phyloP scores from a whole-genome alignment of 2,888 invertebrate species.

The Stictocephala bisonia region DNA sequence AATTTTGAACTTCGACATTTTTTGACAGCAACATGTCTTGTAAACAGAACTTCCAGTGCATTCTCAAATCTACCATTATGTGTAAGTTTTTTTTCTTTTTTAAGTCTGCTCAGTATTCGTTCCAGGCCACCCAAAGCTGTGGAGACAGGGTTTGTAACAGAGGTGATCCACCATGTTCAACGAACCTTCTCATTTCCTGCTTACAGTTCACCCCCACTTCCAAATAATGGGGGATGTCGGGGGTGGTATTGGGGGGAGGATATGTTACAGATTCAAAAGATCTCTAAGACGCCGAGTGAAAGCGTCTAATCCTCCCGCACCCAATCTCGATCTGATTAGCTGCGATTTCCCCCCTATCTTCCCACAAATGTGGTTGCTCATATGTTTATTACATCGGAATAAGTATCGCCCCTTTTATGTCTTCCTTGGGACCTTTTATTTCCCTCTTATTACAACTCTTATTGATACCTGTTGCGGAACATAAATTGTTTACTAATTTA shows the following conservation, averaged over 20 bases:
- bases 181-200: not conserved
- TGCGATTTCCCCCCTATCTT: conserved; percentile 11
- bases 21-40: too few relatives aligned
- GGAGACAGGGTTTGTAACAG: not conserved
- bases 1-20: too few relatives aligned
- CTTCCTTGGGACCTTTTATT: conserved; percentile 17
- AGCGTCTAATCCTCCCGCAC: conserved; percentile 25
- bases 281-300: conserved; percentile 30
- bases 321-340: conserved; percentile 36
- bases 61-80: too few relatives aligned
- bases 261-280: conserved; percentile 29
- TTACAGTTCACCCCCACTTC: too few relatives aligned
- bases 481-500: too few relatives aligned
- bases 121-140: too few relatives aligned
- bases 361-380: not conserved
- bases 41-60: too few relatives aligned
- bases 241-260: not conserved
- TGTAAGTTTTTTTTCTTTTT: too few relatives aligned
- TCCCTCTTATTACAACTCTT: too few relatives aligned
- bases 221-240: not conserved
- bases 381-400: conserved; percentile 28
- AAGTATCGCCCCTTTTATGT: too few relatives aligned
- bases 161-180: not conserved
- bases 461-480: too few relatives aligned
- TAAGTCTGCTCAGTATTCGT: too few relatives aligned